phyloP scores from a whole-genome alignment of 1,140 invertebrate genomes.

The Drosophila ercepeae region DNA sequence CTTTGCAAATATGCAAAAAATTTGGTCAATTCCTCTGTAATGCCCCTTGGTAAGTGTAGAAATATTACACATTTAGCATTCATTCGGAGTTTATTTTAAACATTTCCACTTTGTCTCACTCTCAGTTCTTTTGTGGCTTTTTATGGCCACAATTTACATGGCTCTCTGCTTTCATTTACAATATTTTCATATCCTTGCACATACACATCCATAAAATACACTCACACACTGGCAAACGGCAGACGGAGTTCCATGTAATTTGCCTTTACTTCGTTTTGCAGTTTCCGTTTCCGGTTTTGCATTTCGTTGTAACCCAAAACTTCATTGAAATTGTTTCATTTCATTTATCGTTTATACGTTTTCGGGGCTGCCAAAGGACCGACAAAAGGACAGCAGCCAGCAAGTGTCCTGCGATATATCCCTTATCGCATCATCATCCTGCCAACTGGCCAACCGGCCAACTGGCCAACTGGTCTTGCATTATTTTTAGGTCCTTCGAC shows the following conservation, averaged over 20 bases:
- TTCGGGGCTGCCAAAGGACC: slow-evolving; percentile 44
- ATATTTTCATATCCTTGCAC: slow-evolving; percentile 60
- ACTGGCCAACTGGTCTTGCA: neutral
- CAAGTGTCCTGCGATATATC: neutral
- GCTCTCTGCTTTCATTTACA: slow-evolving; percentile 72
- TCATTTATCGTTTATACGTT: slow-evolving; percentile 72
- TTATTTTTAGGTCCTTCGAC: slow-evolving; percentile 19
- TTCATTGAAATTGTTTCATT: slow-evolving; percentile 80
- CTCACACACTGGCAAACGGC: neutral
- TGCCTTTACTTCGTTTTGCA: slow-evolving; percentile 73
- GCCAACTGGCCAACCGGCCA: neutral
- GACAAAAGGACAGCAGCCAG: neutral
- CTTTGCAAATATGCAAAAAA: neutral
- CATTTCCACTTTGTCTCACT: slow-evolving; percentile 50
- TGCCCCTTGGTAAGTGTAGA: neutral
- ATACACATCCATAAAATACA: neutral
- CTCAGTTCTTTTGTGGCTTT: slow-evolving; percentile 59
- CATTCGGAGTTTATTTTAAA: slow-evolving; percentile 44
- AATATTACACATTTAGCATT: slow-evolving; percentile 40
- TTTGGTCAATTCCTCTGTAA: neutral
- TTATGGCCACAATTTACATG: slow-evolving; percentile 72
- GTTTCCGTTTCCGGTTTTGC: slow-evolving; percentile 65
- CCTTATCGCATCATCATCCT: slow-evolving; percentile 7
- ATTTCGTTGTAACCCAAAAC: slow-evolving; percentile 66
- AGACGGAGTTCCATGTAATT: slow-evolving; percentile 56